Evolutionary conservation across 1,140 invertebrate species (phyloP), one percentile per base, ranked within the genome.

Genomic region (Geopemphigus sp.): DNA sequence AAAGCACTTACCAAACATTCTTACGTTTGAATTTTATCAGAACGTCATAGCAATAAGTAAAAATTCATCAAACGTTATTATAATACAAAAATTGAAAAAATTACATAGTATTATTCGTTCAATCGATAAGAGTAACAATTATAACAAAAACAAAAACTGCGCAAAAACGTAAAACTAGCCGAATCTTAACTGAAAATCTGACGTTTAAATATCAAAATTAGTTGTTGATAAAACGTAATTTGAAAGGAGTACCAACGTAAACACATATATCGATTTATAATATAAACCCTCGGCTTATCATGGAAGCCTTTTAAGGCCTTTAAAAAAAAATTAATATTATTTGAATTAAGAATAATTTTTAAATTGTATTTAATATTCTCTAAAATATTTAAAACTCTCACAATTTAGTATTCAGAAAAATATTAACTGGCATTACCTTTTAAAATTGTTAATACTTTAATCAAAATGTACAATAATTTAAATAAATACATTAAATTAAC

Each of bases 1-100:
- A 26, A 53, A 50, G 4, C 17, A 50, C 66, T 73, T 32, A 73
- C 70, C 70, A 73, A 73, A 73, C 70, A 73, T 73, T 32, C 19
- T 73, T 5, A n/a, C 11, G 26, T 32, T 6, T 32, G 10, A n/a
- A 56, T 15, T 73, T n/a, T n/a, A 39, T 5, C 19, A 56, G 17
- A 54, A 56, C 12, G 50, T 56, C 70, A 73, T 73, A 29, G 15
- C 17, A 19, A 11, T 63, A 19, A 64, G 8, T 64, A 2, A 54
- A 1, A 54, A 54, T 54, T 19, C 53, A 54, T 19, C 6, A 54
- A 54, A 17, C 12, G 8, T n/a, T n/a, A n/a, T n/a, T n/a, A n/a
- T n/a, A n/a, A n/a, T n/a, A n/a, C n/a, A n/a, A n/a, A n/a, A n/a
- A n/a, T n/a, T n/a, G n/a, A n/a, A n/a, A n/a, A n/a, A n/a, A n/a